Conservation (phyloP, 2,797 vertebrate genomes). For the Natrix natrix region DNA sequence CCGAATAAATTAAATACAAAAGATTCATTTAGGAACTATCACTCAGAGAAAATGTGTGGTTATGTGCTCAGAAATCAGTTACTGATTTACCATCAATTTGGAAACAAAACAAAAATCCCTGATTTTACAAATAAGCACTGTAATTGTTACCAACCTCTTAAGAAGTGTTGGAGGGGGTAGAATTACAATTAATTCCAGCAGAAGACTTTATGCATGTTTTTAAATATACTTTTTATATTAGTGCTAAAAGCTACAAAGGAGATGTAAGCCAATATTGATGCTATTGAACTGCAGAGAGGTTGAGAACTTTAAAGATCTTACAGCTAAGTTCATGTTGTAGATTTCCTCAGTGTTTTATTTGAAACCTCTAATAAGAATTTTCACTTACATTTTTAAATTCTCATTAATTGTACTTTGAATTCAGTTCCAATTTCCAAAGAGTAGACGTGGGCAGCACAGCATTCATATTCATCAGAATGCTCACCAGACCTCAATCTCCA, state of each 20-base stretch:
- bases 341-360: neutral
- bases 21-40: slow-evolving; percentile 30
- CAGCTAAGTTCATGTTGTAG: neutral
- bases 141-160: neutral
- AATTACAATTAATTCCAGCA: slow-evolving; percentile 16
- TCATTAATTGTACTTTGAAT: neutral
- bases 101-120: neutral
- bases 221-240: slow-evolving; percentile 10
- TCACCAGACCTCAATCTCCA: neutral
- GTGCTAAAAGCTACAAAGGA: neutral
- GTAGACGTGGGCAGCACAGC: neutral
- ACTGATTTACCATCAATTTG: slow-evolving; percentile 7
- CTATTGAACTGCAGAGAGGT: neutral
- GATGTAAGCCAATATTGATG: neutral
- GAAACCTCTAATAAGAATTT: neutral
- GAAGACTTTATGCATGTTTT: slow-evolving; percentile 41
- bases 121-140: slow-evolving; percentile 32
- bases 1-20: slow-evolving; percentile 27
- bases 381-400: neutral
- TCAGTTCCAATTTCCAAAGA: neutral
- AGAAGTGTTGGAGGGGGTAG: neutral
- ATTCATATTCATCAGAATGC: neutral
- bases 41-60: neutral
- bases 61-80: slow-evolving; percentile 19
- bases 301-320: neutral